A percentile compares a stretch with the other conserved stretches of the same genome.
Evolutionary conservation across 2,888 invertebrate species (phyloP).

Genomic region (Amiota minor): DNA sequence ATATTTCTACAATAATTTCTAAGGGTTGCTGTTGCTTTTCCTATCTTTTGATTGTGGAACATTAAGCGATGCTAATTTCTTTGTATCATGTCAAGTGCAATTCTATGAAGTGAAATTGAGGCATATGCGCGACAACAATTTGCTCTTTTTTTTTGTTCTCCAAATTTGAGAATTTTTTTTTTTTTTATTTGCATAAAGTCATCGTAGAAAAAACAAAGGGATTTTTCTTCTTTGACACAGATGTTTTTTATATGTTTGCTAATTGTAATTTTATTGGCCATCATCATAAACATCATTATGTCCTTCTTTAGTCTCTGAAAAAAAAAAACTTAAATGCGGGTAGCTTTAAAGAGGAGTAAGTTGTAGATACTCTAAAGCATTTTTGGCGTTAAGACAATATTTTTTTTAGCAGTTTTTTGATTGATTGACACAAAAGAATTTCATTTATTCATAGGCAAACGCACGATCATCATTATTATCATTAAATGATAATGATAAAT

Average conservation of each 20-base stretch:
- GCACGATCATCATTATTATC: background rate
- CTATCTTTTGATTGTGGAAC: constrained; percentile 7
- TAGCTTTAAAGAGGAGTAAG: background rate
- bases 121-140: constrained; percentile 58
- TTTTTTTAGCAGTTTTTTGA: background rate
- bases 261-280: constrained; percentile 60
- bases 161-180: constrained; percentile 30
- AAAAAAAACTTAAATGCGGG: background rate
- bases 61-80: constrained; percentile 58
- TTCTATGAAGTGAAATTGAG: constrained; percentile 42
- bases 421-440: background rate
- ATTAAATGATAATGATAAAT: background rate
- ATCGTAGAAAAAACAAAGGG: constrained; percentile 49
- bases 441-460: background rate
- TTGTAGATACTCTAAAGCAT: background rate
- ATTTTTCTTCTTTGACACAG: constrained; percentile 54
- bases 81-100: constrained; percentile 44
- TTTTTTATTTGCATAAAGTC: constrained; percentile 58
- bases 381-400: background rate
- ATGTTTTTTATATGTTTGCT: constrained; percentile 59
- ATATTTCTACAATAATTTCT: constrained; percentile 13
- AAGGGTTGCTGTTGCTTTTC: constrained; percentile 24
- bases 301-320: background rate
- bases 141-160: constrained; percentile 8
- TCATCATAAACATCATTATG: constrained; percentile 26